These are phyloP conservation scores for Chromis chromis DNA, from an alignment of 2,797 vertebrate genomes.

Conservation along the genomic window DNA sequence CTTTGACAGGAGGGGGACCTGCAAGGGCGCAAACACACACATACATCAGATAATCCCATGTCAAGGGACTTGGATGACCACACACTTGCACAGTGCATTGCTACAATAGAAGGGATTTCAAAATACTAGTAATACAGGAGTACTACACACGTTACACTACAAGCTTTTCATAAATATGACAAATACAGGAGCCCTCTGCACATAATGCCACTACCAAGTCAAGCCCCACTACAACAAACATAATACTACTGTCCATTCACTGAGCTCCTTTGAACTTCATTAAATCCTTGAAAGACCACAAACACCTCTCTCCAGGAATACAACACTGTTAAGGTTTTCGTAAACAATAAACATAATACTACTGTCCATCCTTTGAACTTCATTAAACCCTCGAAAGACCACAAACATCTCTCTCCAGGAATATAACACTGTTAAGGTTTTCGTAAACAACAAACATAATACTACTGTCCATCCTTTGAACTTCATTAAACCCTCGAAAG, in stretches of 20 bases:
- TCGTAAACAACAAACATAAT: not conserved
- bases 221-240: not conserved
- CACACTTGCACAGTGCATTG: not conserved
- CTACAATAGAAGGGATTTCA: not conserved
- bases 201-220: not conserved
- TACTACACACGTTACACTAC: not conserved
- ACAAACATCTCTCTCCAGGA: too few species aligned
- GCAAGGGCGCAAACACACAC: slow-evolving; percentile 22
- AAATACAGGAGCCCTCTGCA: not conserved
- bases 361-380: too few species aligned
- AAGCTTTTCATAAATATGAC: not conserved
- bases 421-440: too few species aligned
- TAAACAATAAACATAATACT: too few species aligned
- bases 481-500: not conserved
- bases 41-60: slow-evolving; percentile 21
- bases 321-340: too few species aligned
- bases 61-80: slow-evolving; percentile 4
- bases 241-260: not conserved
- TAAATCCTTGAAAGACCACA: not conserved
- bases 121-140: not conserved
- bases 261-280: not conserved
- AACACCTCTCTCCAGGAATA: not conserved
- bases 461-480: not conserved
- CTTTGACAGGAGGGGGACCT: slow-evolving; percentile 62
- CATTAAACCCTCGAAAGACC: too few species aligned